These are phyloP conservation scores for Buphagus erythrorhynchus DNA, from an alignment of 2,797 vertebrate species.

Conservation along the genomic window DNA sequence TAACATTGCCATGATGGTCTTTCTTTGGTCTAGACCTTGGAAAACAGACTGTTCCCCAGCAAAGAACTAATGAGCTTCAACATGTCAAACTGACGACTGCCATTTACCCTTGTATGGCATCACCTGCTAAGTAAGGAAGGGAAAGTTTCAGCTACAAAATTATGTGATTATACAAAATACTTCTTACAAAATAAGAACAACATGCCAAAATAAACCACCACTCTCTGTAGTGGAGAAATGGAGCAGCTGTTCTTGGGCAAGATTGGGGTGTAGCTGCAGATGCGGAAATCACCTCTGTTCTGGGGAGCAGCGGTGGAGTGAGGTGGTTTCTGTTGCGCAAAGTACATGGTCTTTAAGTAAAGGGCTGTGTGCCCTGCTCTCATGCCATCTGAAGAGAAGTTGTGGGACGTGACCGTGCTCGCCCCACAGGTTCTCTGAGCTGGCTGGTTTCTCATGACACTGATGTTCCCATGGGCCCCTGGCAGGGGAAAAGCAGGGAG, in stretches of 20 bases:
- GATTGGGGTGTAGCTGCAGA: background rate
- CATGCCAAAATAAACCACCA: constrained; percentile 46
- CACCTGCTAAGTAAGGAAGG: constrained; percentile 44
- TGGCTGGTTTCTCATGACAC: background rate
- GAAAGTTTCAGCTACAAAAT: constrained; percentile 60
- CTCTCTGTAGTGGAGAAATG: background rate
- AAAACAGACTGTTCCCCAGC: background rate
- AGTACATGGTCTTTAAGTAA: background rate
- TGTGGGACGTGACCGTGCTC: fast-evolving
- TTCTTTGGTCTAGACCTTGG: constrained; percentile 6
- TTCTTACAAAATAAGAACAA: constrained; percentile 50
- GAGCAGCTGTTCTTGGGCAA: constrained; percentile 49
- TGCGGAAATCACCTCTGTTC: background rate
- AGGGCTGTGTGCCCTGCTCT: background rate
- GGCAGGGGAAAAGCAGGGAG: background rate
- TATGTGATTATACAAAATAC: constrained; percentile 31
- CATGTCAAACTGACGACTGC: background rate
- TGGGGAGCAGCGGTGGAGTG: background rate
- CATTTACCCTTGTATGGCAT: background rate
- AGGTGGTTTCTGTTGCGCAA: constrained; percentile 49
- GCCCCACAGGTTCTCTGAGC: background rate
- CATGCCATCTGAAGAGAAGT: background rate
- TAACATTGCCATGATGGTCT: background rate
- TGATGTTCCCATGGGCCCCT: background rate
- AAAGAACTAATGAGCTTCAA: constrained; percentile 23